Evolutionary conservation across 2,888 invertebrate genomes (phyloP), one percentile per base, ranked within the genome.

Genomic region (Ichneumon xanthorius): DNA sequence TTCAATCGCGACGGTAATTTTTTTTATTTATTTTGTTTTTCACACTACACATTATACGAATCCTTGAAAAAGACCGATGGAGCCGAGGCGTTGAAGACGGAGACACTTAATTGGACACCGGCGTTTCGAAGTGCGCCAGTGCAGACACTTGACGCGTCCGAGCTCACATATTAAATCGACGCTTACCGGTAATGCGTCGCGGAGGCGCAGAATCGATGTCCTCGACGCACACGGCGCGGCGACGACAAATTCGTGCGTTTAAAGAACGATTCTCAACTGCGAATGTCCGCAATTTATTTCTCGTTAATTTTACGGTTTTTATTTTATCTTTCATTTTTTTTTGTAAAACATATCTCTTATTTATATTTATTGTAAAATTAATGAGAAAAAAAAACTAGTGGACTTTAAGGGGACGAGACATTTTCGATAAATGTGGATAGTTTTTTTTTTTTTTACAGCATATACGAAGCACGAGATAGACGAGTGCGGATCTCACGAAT

Each of bases 61-160:
- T 61, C 33, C 11, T 26, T 65, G 45, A 75, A 26, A 63, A 48
- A 73, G 22, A 50, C 50, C 19, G n/a, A 63, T 14, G 33, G 40
- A 61, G 61, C 4, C 22, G 19, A 40, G 26, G 11, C 19, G 33
- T 2, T 14, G 30, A 61, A 40, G 79, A 76, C 14, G 22, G 65
- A 63, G 55, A 72, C 14, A 72, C 76, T 82, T 85, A 85, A 85
- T 85, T 85, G 85, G 82, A 82, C 67, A 80, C 85, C 33, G 85
- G 61, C 55, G 30, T 80, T 76, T 58, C 68, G 78, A 48, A 76
- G 85, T 76, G 79, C 73, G 75, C 70, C 48, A 67, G 71, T 71
- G 71, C 76, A 77, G 80, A 80, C 78, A 78, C 81, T 85, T 78
- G 68, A 81, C 73, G 63, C 81, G 11, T 45, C 53, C 68, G 45